These are phyloP conservation scores for Lasaia peninsularis DNA, from an alignment of 1,140 invertebrate genomes.

Conservation along the genomic window DNA sequence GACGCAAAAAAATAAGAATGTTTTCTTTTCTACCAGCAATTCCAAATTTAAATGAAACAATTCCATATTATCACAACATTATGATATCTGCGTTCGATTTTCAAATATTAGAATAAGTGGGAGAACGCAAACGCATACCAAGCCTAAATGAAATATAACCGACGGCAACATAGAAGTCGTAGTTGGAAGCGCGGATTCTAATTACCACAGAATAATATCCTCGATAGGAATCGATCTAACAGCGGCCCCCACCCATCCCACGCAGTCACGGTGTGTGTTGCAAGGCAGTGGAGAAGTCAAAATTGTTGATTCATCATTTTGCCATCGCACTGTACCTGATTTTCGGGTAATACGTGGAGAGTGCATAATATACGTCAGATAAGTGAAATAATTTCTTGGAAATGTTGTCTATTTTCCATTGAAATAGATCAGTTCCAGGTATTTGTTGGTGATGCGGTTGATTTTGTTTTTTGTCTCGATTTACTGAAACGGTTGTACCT, in stretches of 20 bases:
- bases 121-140: neutral
- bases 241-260: constrained; percentile 31
- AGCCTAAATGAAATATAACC: neutral
- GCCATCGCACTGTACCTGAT: constrained; percentile 40
- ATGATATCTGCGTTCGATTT: neutral
- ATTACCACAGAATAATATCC: constrained; percentile 65
- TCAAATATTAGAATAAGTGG: neutral
- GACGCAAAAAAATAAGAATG: neutral
- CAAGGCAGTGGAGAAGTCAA: constrained; percentile 42
- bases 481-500: too few species aligned
- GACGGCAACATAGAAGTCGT: constrained; percentile 38
- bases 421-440: too few species aligned
- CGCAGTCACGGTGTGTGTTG: constrained; percentile 20
- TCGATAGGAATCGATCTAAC: constrained; percentile 68
- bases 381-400: too few species aligned
- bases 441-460: neutral
- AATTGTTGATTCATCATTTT: constrained; percentile 52
- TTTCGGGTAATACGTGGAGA: constrained; percentile 28
- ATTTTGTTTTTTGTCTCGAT: constrained; percentile 14
- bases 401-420: too few species aligned
- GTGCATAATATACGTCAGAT: neutral
- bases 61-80: neutral
- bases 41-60: neutral
- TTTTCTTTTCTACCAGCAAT: neutral
- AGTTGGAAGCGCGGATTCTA: constrained; percentile 56